Evolutionary conservation across 2,113 vertebrate species (phyloP).

Genomic region (Amphilophus citrinellus): DNA sequence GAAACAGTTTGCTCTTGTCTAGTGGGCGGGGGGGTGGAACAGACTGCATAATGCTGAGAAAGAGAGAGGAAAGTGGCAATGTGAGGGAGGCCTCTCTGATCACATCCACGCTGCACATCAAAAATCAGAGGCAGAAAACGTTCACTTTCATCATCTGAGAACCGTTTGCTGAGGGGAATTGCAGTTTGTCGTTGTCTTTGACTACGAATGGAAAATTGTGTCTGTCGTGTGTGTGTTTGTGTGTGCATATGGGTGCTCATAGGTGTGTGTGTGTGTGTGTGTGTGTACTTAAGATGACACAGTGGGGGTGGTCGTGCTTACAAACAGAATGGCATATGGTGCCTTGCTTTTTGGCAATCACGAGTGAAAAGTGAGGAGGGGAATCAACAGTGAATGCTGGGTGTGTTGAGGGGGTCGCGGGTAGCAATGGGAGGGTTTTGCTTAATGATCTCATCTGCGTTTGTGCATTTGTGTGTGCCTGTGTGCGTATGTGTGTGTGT

Average conservation of each 20-base stretch:
- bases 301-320: slow-evolving; percentile 79
- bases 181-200: slow-evolving; percentile 66
- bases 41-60: slow-evolving; percentile 65
- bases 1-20: slow-evolving; percentile 71
- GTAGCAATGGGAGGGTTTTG: slow-evolving; percentile 69
- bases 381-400: slow-evolving; percentile 72
- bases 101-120: slow-evolving; percentile 66
- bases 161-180: slow-evolving; percentile 63
- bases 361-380: slow-evolving; percentile 87
- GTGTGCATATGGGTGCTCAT: slow-evolving; percentile 2
- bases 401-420: slow-evolving; percentile 63
- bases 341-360: slow-evolving; percentile 87
- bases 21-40: slow-evolving; percentile 37
- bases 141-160: slow-evolving; percentile 80
- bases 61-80: slow-evolving; percentile 40
- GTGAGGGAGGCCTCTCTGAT: slow-evolving; percentile 72
- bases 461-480: slow-evolving; percentile 15
- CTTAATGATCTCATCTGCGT: slow-evolving; percentile 88
- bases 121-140: slow-evolving; percentile 73
- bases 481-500: slow-evolving; percentile 21
- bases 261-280: slow-evolving; percentile 50
- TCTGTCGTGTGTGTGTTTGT: neutral
- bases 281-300: slow-evolving; percentile 65
- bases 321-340: slow-evolving; percentile 89
- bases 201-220: slow-evolving; percentile 58